Evolutionary conservation across 2,113 vertebrate species (phyloP), one percentile per base, ranked within the genome.

Genomic region (Lophotis ruficrista): DNA sequence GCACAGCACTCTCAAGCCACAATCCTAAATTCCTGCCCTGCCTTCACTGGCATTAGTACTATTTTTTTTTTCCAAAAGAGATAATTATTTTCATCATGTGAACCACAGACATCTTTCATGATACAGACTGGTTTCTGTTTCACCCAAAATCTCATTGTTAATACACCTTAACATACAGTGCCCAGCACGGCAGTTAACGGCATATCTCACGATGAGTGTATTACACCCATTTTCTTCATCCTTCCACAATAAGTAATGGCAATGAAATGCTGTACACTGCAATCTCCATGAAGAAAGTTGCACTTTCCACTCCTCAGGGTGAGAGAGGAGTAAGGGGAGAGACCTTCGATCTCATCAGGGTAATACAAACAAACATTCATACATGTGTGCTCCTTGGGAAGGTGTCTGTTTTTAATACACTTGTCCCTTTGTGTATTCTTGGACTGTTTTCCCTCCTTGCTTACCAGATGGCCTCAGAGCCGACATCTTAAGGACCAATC

Each of bases 151-250:
- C 37, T 78, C 50, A 10, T 30, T 78, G 16, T 16, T 19, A 22
- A 20, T 54, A 14, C 8, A 35, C 12, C 3, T 89, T 43, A 27
- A 33, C 45, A 24, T 6, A 50, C 14, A 25, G 8, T 54, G 24
- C 27, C 51, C 15, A 17, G 11, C 11, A 43, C 14, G 14, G 41
- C 41, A 43, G 70, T 47, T 20, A 81, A 25, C 2, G 13, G 4
- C 7, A 3, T 47, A 45, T 25, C 57, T 76, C 47, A 33, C 2
- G 0, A 57, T 0, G 3, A 65, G 22, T 17, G 7, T 23, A 50
- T 27, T 57, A 45, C 24, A 53, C 12, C 1, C 12, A 20, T 51
- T 76, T 86, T 58, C 30, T 65, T 82, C n/a, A 60, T 35, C 16
- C 11, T 53, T 82, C 19, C 30, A 33, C n/a, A 19, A 12, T 21